phyloP scores from a whole-genome alignment of 2,113 vertebrate species.

The Casuarius casuarius region DNA sequence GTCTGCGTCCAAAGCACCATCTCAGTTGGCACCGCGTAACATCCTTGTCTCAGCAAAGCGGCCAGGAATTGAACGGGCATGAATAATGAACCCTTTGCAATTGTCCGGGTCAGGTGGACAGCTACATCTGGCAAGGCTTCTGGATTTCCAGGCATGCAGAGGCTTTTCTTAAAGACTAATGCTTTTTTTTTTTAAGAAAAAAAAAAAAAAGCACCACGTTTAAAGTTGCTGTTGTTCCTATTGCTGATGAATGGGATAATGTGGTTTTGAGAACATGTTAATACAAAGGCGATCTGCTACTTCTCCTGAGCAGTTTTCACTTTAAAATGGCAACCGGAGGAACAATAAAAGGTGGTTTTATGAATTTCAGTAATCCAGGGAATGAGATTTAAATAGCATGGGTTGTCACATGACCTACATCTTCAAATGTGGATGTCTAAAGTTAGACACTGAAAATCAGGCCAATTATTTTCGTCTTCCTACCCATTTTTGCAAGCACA shows the following conservation, averaged over 20 bases:
- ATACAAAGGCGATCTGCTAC: background rate
- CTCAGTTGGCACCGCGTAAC: slow-evolving; percentile 34
- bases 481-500: slow-evolving; percentile 49
- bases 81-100: slow-evolving; percentile 63
- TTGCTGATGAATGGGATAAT: background rate
- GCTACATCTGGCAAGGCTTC: slow-evolving; percentile 55
- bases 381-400: slow-evolving; percentile 50
- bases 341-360: background rate
- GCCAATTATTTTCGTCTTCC: slow-evolving; percentile 66
- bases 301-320: background rate
- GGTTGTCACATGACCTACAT: slow-evolving; percentile 53
- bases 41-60: slow-evolving; percentile 53
- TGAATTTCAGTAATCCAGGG: slow-evolving; percentile 33
- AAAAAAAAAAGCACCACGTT: background rate
- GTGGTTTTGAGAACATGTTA: background rate
- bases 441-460: slow-evolving; percentile 63
- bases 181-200: background rate
- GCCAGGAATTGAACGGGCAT: slow-evolving; percentile 59
- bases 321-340: background rate
- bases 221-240: background rate
- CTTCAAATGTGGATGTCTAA: slow-evolving; percentile 52
- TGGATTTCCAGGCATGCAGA: slow-evolving; percentile 15
- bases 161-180: slow-evolving; percentile 29
- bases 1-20: slow-evolving; percentile 57
- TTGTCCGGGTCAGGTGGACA: slow-evolving; percentile 63